These are phyloP conservation scores for Nipponia nippon DNA, from an alignment of 2,113 vertebrate genomes.

Conservation along the genomic window DNA sequence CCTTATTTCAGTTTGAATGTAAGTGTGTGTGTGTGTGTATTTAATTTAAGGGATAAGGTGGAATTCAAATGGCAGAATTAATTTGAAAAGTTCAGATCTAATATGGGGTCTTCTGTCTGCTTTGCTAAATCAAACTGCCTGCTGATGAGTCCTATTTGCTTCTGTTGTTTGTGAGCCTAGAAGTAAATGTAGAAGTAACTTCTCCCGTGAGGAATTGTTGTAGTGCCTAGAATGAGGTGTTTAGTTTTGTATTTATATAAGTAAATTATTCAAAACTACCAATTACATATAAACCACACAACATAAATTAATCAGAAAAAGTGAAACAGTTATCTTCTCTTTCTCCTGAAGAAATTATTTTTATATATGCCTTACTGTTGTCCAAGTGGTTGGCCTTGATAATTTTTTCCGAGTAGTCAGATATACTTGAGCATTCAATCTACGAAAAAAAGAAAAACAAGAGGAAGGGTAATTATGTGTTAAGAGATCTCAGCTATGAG, in stretches of 20 bases:
- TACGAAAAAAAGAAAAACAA: constrained; percentile 55
- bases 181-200: neutral
- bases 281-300: neutral
- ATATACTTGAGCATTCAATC: constrained; percentile 99
- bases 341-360: neutral
- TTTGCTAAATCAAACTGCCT: neutral
- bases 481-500: neutral
- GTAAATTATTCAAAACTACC: neutral
- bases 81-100: neutral
- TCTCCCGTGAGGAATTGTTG: neutral
- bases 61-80: neutral
- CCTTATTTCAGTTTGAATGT: neutral
- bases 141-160: neutral
- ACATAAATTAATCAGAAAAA: neutral
- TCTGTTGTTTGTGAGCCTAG: neutral
- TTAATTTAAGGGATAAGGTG: neutral
- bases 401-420: constrained; percentile 97
- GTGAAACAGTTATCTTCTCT: neutral
- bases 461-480: neutral
- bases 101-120: neutral
- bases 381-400: constrained; percentile 98
- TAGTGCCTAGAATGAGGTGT: neutral
- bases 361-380: constrained; percentile 82
- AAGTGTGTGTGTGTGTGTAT: neutral
- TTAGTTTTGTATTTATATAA: neutral